Evolutionary conservation across 1,140 invertebrate genomes (phyloP).

Genomic region (Tetramorium alpestre): DNA sequence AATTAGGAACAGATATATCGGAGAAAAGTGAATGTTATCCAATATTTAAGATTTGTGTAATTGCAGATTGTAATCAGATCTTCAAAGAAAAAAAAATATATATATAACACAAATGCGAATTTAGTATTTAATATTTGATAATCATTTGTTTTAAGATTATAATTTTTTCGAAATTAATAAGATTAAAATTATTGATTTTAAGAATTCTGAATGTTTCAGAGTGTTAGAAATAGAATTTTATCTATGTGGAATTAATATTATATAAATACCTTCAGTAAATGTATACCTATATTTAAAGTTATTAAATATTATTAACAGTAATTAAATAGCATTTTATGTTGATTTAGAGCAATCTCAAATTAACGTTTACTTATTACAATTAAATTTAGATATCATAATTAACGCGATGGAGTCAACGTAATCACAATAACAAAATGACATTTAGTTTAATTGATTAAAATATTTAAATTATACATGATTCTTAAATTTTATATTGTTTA

Average conservation of each 20-base stretch:
- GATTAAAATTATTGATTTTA: neutral
- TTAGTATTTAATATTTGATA: neutral
- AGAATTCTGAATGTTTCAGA: neutral
- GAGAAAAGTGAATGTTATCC: neutral
- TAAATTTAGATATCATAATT: neutral
- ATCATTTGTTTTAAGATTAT: neutral
- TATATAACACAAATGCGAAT: neutral
- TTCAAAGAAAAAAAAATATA: neutral
- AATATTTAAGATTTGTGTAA: neutral
- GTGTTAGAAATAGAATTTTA: neutral
- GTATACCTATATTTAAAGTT: neutral
- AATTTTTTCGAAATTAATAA: neutral
- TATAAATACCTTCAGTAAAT: neutral
- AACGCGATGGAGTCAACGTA: too few relatives aligned
- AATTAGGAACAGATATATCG: neutral
- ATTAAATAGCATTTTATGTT: neutral
- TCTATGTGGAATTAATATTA: neutral
- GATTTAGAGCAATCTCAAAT: conserved; percentile 2
- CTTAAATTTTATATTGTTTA: neutral
- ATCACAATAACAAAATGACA: neutral
- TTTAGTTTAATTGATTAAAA: neutral
- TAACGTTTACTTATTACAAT: conserved; percentile 1
- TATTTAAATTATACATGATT: neutral
- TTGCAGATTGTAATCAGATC: neutral
- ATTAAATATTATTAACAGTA: neutral